Percentiles rank a stretch among this genome's conserved stretches.
Conservation (phyloP, 2,113 vertebrate species). For the Cochlearius cochlearius region DNA sequence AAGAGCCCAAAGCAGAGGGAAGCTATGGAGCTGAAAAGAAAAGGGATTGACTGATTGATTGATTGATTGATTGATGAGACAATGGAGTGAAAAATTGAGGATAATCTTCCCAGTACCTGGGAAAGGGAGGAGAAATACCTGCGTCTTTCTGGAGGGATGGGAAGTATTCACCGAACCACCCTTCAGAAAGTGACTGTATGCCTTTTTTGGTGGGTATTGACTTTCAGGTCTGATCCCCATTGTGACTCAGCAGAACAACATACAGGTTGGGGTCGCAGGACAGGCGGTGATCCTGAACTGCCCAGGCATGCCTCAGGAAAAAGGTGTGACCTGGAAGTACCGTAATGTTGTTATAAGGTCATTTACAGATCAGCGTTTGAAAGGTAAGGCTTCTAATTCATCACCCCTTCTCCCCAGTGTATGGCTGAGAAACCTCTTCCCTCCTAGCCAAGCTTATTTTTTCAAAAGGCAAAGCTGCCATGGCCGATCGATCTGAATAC, state of each 20-base stretch:
- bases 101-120: neutral
- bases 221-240: conserved; percentile 24
- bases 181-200: neutral
- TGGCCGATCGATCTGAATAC: accelerated
- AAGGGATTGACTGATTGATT: neutral
- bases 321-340: neutral
- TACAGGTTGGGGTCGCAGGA: neutral
- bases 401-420: neutral
- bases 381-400: neutral
- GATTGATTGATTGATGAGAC: neutral
- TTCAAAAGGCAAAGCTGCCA: neutral
- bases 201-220: neutral
- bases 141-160: neutral
- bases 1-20: neutral
- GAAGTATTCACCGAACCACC: neutral
- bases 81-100: neutral
- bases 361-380: neutral
- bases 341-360: accelerated
- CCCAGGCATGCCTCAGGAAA: accelerated
- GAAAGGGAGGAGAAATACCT: neutral
- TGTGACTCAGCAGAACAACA: neutral
- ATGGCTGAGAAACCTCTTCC: neutral
- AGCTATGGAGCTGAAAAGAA: neutral
- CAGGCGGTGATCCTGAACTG: conserved; percentile 1
- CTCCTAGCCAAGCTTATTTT: neutral